phyloP scores from a whole-genome alignment of 2,797 vertebrate genomes.

The Lutjanus argentimaculatus region DNA sequence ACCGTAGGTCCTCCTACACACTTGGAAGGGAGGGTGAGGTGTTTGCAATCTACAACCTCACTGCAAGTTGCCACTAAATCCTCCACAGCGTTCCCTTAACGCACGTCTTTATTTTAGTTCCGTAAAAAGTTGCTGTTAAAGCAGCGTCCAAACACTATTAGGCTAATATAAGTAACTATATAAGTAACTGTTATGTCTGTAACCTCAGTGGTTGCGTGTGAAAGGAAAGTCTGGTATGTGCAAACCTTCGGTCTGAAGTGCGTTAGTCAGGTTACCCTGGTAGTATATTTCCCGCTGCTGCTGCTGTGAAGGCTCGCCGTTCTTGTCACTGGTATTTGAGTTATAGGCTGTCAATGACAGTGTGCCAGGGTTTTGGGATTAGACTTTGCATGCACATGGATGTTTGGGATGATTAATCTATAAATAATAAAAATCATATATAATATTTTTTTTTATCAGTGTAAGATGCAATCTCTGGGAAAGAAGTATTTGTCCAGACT shows the following conservation, averaged over 20 bases:
- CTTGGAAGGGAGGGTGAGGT: too few relatives aligned
- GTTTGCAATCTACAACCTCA: too few relatives aligned
- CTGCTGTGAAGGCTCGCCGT: conserved; percentile 40
- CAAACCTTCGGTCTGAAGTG: conserved; percentile 23
- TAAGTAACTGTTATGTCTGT: conserved; percentile 28
- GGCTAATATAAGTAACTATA: conserved; percentile 22
- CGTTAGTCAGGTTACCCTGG: conserved; percentile 31
- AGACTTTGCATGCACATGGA: conserved; percentile 64
- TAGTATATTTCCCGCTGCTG: conserved; percentile 44
- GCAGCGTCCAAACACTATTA: background rate
- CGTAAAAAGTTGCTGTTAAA: background rate
- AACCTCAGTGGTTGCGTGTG: conserved; percentile 34
- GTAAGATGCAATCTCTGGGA: background rate
- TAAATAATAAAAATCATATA: conserved; percentile 50
- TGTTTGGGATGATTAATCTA: conserved; percentile 59
- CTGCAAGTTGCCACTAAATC: too few relatives aligned
- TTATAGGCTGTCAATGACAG: conserved; percentile 56
- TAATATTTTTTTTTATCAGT: background rate
- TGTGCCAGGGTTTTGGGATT: conserved; percentile 52
- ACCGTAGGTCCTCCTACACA: too few relatives aligned
- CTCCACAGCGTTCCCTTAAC: too few relatives aligned
- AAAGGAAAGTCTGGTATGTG: conserved; percentile 37
- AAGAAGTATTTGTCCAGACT: background rate
- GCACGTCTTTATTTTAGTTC: background rate
- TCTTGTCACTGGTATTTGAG: conserved; percentile 60